These are phyloP conservation scores for Elaeidobius kamerunicus DNA, from an alignment of 2,888 invertebrate genomes.

Conservation along the genomic window DNA sequence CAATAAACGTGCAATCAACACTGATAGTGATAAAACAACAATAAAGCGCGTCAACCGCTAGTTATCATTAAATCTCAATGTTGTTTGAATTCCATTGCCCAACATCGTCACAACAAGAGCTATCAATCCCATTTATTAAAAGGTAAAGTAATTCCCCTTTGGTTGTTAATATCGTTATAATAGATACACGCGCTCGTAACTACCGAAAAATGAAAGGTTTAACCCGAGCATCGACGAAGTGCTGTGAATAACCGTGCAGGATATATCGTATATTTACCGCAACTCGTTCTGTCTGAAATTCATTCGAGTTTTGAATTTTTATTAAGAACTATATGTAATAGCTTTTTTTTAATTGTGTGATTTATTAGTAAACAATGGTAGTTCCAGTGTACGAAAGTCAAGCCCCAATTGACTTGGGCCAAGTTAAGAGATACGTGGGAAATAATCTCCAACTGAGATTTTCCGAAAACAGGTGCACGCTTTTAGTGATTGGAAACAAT, in stretches of 20 bases:
- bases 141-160: no score
- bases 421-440: constrained; percentile 26
- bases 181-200: background rate
- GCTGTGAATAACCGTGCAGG: constrained; percentile 13
- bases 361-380: constrained; percentile 18
- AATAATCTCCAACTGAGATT: constrained; percentile 28
- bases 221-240: constrained; percentile 7
- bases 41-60: no score
- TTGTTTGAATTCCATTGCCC: no score
- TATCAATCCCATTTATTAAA: no score
- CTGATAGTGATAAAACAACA: no score
- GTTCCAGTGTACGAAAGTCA: constrained; percentile 11
- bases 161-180: no score
- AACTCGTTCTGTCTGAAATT: background rate
- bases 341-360: background rate
- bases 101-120: no score
- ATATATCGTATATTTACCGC: constrained; percentile 13
- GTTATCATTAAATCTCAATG: no score
- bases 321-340: background rate
- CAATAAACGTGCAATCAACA: no score
- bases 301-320: constrained; percentile 11
- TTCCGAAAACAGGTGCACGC: constrained; percentile 15
- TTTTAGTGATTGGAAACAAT: constrained; percentile 32
- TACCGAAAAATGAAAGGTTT: background rate
- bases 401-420: background rate